These are phyloP conservation scores for Sisyra terminalis DNA, from an alignment of 2,888 invertebrate species.

Conservation along the genomic window DNA sequence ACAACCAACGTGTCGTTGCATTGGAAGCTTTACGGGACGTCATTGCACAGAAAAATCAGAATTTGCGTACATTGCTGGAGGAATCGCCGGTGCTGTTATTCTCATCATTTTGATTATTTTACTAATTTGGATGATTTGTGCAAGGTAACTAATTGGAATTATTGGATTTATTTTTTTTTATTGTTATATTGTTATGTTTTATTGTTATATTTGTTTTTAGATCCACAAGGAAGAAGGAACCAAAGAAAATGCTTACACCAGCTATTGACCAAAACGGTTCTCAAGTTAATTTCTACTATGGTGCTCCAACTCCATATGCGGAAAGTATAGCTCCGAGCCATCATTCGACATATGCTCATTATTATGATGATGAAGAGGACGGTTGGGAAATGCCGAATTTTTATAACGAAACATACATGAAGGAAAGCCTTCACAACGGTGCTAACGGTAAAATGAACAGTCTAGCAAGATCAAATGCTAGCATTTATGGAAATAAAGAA, in stretches of 20 bases:
- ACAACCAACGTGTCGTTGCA: conserved; percentile 75
- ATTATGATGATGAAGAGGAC: conserved; percentile 90
- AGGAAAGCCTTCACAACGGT: conserved; percentile 76
- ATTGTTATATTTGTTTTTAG: too few relatives aligned
- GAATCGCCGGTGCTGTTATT: conserved; percentile 86
- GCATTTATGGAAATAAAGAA: conserved; percentile 88
- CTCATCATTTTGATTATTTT: conserved; percentile 83
- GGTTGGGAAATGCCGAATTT: conserved; percentile 98
- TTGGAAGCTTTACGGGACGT: conserved; percentile 81
- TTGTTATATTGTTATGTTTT: conserved; percentile 7
- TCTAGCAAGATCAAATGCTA: conserved; percentile 81
- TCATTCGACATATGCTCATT: conserved; percentile 89
- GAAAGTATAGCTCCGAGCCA: conserved; percentile 91
- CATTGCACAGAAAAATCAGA: conserved; percentile 85
- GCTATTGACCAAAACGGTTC: conserved; percentile 84
- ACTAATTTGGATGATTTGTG: conserved; percentile 95
- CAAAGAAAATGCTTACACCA: conserved; percentile 78
- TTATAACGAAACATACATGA: conserved; percentile 93
- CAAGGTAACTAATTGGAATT: conserved; percentile 35
- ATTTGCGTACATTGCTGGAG: conserved; percentile 88
- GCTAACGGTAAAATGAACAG: conserved; percentile 80
- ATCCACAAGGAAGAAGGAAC: conserved; percentile 74
- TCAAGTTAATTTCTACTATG: conserved; percentile 92
- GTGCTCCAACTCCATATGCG: conserved; percentile 86
- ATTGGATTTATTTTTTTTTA: neutral